phyloP scores from a whole-genome alignment of 2,113 vertebrate species.

The Clarias macrocephalus region DNA sequence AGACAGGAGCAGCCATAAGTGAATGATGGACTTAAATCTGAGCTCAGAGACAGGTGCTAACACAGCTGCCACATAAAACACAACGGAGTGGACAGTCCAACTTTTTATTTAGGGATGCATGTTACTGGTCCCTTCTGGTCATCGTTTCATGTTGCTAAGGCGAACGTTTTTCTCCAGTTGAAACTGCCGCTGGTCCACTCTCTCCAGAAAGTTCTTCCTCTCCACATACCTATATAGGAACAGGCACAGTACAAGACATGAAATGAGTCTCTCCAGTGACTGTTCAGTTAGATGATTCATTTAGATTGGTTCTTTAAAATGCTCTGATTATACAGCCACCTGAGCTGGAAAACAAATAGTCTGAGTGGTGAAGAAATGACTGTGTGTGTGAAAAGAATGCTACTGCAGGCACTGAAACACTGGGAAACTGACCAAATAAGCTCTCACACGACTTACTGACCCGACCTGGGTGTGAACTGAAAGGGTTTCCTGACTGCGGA shows the following conservation, averaged over 20 bases:
- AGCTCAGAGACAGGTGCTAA: background rate
- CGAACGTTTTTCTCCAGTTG: constrained; percentile 87
- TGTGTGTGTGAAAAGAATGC: background rate
- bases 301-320: background rate
- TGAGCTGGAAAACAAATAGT: background rate
- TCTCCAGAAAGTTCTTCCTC: constrained; percentile 92
- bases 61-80: background rate
- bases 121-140: constrained; percentile 51
- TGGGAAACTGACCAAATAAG: background rate
- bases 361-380: background rate
- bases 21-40: background rate
- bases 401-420: background rate
- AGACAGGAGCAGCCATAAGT: background rate
- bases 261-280: background rate
- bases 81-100: constrained; percentile 20
- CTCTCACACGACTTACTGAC: background rate
- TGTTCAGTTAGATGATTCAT: background rate
- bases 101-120: constrained; percentile 17
- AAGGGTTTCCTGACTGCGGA: background rate
- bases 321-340: background rate
- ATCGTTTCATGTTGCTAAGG: constrained; percentile 92
- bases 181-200: constrained; percentile 94
- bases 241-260: background rate
- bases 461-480: background rate
- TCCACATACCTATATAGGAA: constrained; percentile 88